Conservation (phyloP, 2,888 invertebrate species). For the Dicyrtoma fusca region DNA sequence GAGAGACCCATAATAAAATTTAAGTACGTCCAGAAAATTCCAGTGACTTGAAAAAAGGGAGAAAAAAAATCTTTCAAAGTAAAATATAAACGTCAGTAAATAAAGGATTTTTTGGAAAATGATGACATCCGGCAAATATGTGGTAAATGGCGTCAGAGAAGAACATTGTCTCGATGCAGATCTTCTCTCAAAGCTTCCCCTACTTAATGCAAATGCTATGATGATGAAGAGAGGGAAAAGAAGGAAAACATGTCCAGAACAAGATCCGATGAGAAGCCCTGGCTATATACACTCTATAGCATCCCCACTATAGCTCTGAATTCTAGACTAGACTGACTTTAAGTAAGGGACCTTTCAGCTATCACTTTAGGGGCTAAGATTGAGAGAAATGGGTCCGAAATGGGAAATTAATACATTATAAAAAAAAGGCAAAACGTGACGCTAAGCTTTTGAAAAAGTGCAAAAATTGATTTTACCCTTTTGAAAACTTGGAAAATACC, state of each 20-base stretch:
- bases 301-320: too few species aligned
- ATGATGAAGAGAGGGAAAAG: slow-evolving; percentile 50
- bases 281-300: too few species aligned
- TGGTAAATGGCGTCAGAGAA: slow-evolving; percentile 49
- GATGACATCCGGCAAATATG: slow-evolving; percentile 56
- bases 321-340: too few species aligned
- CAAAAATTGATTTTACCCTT: too few species aligned
- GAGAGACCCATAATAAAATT: slow-evolving; percentile 24
- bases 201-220: slow-evolving; percentile 55
- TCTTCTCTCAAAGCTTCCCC: slow-evolving; percentile 49
- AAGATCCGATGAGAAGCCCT: too few species aligned
- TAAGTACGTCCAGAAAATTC: slow-evolving; percentile 21
- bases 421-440: too few species aligned
- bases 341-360: too few species aligned
- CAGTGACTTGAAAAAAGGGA: slow-evolving; percentile 1
- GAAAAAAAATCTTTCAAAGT: slow-evolving; percentile 24
- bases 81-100: slow-evolving; percentile 38
- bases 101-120: slow-evolving; percentile 47
- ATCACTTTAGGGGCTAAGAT: too few species aligned
- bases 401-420: too few species aligned
- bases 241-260: slow-evolving; percentile 17
- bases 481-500: too few species aligned
- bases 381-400: too few species aligned
- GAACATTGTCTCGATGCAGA: slow-evolving; percentile 48
- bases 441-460: too few species aligned